Base-by-base conservation (phyloP, 2,888 invertebrate species). In the Suillia variegata region DNA sequence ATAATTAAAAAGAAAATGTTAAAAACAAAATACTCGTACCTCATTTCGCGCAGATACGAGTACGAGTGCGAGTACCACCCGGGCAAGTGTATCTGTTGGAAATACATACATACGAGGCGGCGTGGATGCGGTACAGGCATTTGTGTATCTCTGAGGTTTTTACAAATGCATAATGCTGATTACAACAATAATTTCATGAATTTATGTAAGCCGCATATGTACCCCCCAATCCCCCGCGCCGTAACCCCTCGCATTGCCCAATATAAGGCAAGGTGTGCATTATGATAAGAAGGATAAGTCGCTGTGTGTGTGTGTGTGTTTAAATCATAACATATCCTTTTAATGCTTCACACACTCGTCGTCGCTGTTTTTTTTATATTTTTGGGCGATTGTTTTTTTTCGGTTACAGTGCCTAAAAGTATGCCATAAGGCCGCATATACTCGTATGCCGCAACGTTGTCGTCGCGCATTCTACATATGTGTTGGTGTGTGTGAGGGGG, bases 151-250 rank as follows among this genome's bases (percentile, higher is more conserved):
- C 70, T 75, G 77, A 70, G 78, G 76, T 71, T 77, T 76, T 73
- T 68, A 71, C 74, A 78, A 77, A 77, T 75, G 79, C 76, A 78
- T 75, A 78, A 77, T 77, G 75, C 78, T 78, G 77, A 77, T 77
- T 78, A 78, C 71, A 78, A 78, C 76, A 78, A 76, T 76, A 76
- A 76, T 78, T 76, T 75, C 70, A 70, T 73, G 75, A 74, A 71
- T 76, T 76, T 76, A 75, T 75, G 73, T 73, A 67, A 70, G 68
- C 26, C 51, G 54, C 17, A 2, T 24, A 13, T 5, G 38, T n/a
- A 8, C 4, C 38, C 10, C 38, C 6, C 38, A 13, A n/a, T 13
- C 3, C n/a, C 6, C 38, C 38, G 38, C 38, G 4, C 38, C 38
- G n/a, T 4, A 8, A 8, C 38, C n/a, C 38, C 38, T 38, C 26